phyloP scores from a whole-genome alignment of 2,113 vertebrate species.

The Rhabdornis inornatus region DNA sequence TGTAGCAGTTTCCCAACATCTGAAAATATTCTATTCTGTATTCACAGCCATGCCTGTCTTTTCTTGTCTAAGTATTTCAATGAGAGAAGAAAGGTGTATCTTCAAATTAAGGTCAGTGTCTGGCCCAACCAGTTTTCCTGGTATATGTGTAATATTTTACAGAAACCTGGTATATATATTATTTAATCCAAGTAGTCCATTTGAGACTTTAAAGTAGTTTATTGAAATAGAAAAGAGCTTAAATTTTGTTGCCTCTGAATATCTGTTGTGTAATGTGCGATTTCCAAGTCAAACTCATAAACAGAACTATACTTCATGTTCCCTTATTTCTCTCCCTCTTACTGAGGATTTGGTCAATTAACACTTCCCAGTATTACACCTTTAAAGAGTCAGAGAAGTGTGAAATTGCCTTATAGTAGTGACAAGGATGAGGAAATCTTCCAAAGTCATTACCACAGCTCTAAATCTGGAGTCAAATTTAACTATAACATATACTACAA shows the following conservation, averaged over 20 bases:
- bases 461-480: slow-evolving; percentile 43
- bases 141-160: background rate
- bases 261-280: background rate
- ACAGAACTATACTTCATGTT: slow-evolving; percentile 13
- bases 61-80: background rate
- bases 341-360: slow-evolving; percentile 69
- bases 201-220: background rate
- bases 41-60: background rate
- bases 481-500: slow-evolving; percentile 8
- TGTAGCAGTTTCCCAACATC: background rate
- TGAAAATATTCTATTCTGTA: background rate
- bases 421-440: slow-evolving; percentile 60
- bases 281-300: slow-evolving; percentile 33
- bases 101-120: background rate
- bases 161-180: background rate
- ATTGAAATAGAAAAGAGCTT: background rate
- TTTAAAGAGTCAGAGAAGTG: slow-evolving; percentile 58
- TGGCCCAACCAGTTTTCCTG: background rate
- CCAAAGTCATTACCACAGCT: background rate
- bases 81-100: background rate
- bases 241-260: background rate
- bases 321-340: slow-evolving; percentile 30
- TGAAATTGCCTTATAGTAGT: slow-evolving; percentile 66
- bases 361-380: slow-evolving; percentile 56
- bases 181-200: background rate